Evolutionary conservation across 2,797 vertebrate genomes (phyloP), one percentile per base, ranked within the genome.

Genomic region (Sebastes hubbsi): DNA sequence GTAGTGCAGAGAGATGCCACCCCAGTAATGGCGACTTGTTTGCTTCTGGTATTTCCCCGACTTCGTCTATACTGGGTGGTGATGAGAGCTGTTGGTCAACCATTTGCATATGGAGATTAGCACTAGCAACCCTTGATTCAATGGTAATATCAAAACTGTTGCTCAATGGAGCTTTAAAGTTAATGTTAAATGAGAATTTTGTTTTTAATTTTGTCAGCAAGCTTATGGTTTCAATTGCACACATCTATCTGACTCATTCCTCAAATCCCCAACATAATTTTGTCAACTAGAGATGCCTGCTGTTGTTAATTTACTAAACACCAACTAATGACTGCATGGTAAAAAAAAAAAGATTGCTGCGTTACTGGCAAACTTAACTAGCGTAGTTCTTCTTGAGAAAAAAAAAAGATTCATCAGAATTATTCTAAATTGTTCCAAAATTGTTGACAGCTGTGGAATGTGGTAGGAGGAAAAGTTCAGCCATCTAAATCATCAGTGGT

Each of bases 391-490:
- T 25, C 71, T 74, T 68, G 38, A 71, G 60, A 72, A 72, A 74
- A 67, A 67, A 72, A 67, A 72, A 60, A 76, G 60, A 78, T 69
- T 83, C 58, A 76, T 82, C 58, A 82, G 24, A 89, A 87, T 81
- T 56, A 72, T 86, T 85, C 34, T 46, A 76, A 78, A 87, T 84
- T 80, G 83, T 90, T 93, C 65, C 78, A 54, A 86, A 89, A 90
- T 87, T 85, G 86, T 85, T 81, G 88, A 88, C 91, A 93, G 84
- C 83, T 92, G 89, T 88, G 87, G 83, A 81, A 88, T 90, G 87
- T 80, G 84, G 72, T 67, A 54, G 59, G 71, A 79, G 74, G 80
- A 70, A 83, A 86, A 59, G 61, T 83, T 90, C 83, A 87, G 56
- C 72, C 58, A 36, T 83, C 63, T 86, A 77, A 87, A 88, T 86